Base-by-base conservation (phyloP, 2,888 invertebrate species). In the Pecten maximus region DNA sequence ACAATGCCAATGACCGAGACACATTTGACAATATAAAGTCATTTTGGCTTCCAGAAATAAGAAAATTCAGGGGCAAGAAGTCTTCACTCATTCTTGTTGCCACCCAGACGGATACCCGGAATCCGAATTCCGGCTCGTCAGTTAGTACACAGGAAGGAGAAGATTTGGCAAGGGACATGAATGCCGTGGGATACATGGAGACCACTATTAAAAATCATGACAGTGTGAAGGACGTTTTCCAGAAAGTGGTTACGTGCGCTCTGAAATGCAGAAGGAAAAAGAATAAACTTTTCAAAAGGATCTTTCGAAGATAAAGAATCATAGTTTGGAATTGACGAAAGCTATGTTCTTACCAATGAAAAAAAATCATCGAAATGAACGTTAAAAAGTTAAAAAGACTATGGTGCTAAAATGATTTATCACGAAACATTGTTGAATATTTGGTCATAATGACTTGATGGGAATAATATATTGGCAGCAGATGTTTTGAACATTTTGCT, bases 11-110 rank as follows among this genome's bases (percentile, higher is more conserved):
- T 15, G 95, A 95, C 92, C 91, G 95, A 74, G 94, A 94, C 54
- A 94, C 95, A 12, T 94, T 95, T 91, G 92, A 93, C 90, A 94
- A 93, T 89, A 92, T 95, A 40, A 92, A 91, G 88, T 93, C 94
- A 89, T 93, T 93, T 54, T 95, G 95, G 95, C 90, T 94, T 89
- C 95, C 95, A 19, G 95, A 95, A 91, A 94, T 95, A 87, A 94
- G 93, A 86, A 91, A 93, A 10, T 94, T 94, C 92, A 94, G 93
- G 86, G 93, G 93, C 60, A 91, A 94, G 2, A 94, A 94, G 90
- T 92, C 93, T 15, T 94, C 95, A 88, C 91, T 95, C 10, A 92
- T 95, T 48, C 93, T 95, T 0, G 94, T 95, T 23, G 95, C 94
- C 15, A 95, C 94, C 2, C 95, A 95, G 91, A 94, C 93, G 15